Evolutionary conservation across 1,140 invertebrate genomes (phyloP).

Genomic region (Atta texana): DNA sequence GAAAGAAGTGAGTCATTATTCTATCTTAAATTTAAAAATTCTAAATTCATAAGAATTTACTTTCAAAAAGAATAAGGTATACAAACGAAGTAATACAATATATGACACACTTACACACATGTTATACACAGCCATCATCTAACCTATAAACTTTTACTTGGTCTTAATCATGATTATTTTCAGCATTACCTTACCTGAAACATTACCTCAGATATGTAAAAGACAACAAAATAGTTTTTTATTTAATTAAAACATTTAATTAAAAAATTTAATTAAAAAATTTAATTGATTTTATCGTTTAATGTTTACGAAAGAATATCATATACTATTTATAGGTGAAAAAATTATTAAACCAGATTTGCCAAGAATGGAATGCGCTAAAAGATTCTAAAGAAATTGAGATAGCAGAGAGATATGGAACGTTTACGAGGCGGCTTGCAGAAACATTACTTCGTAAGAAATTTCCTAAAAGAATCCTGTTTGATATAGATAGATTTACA

Average conservation of each 20-base stretch:
- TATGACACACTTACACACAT: background rate
- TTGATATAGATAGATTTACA: constrained; percentile 10
- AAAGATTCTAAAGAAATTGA: constrained; percentile 33
- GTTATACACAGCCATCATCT: no score
- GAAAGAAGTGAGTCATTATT: constrained; percentile 20
- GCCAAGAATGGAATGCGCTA: background rate
- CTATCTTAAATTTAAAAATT: background rate
- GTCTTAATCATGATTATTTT: background rate
- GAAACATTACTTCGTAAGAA: constrained; percentile 32
- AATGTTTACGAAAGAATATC: background rate
- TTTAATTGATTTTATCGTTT: background rate
- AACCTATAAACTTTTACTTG: background rate
- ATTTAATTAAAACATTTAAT: no score
- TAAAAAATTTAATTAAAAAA: background rate
- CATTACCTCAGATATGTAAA: background rate
- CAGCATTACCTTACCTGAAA: background rate
- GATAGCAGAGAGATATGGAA: constrained; percentile 15
- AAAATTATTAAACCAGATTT: constrained; percentile 3
- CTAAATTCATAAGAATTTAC: background rate
- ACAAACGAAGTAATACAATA: background rate
- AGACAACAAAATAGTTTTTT: background rate
- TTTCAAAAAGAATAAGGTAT: background rate
- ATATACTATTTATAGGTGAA: background rate
- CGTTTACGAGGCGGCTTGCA: constrained; percentile 5
- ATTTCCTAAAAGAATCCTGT: background rate